Base-by-base conservation (phyloP, 2,797 vertebrate genomes). In the Lerista edwardsae region DNA sequence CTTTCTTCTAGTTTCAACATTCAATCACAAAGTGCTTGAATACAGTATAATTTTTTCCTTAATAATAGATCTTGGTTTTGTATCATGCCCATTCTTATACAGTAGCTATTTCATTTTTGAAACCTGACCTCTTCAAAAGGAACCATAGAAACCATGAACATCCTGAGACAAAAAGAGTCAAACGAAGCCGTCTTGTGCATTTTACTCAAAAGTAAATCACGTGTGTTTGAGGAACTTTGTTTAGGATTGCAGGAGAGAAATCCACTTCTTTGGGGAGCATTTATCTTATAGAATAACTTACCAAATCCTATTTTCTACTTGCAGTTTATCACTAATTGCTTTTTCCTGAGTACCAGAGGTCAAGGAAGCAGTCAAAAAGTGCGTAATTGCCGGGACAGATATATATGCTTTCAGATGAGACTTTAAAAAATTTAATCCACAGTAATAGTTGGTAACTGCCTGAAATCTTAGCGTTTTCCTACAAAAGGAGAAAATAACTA, bases 221-320 rank as follows among this genome's bases (percentile, higher is more conserved):
- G 4, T 19, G 15, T 55, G 51, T 55, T 10, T 55, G 51, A 15
- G 14, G 51, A 55, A 10, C 3, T 17, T 47, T 55, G 51, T 55
- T 55, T 55, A 55, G 51, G 51, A 55, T 55, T 55, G 51, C 1
- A 86, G 27, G 31, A 8, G 71, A 68, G 55, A 47, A 80, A 41
- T 44, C 65, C 57, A 44, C 2, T 1, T 68, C n/a, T 82, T 5
- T 55, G 51, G 78, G 2, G 75, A 88, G 14, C 2, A 29, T 0
- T 75, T 3, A 78, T 34, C 44, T 36, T 29, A 6, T 23, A 47
- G n/a, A 64, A 17, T 82, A 79, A n/a, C 77, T 88, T 75, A 41
- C 23, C 61, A 72, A 86, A 80, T 75, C 23, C 1, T 3, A 2
- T 69, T 87, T 91, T 83, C 65, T 55, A 39, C 2, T 25, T 85